Evolutionary conservation across 2,888 invertebrate genomes (phyloP).

Genomic region (Omphaloscelis lunosa): DNA sequence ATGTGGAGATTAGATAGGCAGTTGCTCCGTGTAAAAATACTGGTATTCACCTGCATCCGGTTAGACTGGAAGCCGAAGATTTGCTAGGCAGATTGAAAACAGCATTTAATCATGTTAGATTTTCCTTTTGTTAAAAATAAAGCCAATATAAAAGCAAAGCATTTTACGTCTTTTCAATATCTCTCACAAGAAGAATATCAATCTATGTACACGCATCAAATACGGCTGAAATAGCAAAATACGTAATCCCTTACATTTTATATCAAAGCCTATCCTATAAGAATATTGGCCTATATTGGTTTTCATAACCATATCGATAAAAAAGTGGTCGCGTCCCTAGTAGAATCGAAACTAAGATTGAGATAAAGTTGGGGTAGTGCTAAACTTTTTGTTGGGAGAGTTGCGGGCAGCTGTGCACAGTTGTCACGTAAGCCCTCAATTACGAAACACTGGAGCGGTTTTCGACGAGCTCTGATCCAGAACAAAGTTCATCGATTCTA

Average conservation of each 20-base stretch:
- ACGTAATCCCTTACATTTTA: constrained; percentile 71
- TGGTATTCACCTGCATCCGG: no score
- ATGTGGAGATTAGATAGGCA: no score
- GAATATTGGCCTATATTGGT: constrained; percentile 79
- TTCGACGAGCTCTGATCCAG: constrained; percentile 80
- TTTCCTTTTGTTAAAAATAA: constrained; percentile 29
- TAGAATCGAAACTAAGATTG: constrained; percentile 85
- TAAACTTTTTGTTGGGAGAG: constrained; percentile 84
- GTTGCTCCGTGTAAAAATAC: no score
- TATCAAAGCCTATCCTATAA: constrained; percentile 73
- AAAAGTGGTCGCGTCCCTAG: constrained; percentile 76
- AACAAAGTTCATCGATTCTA: constrained; percentile 87
- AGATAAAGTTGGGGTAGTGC: constrained; percentile 87
- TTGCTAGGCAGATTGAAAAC: no score
- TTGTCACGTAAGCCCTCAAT: constrained; percentile 90
- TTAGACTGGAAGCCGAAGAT: no score
- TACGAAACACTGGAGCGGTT: constrained; percentile 88
- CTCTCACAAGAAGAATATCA: constrained; percentile 48
- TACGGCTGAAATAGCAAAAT: constrained; percentile 68
- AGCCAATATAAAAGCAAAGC: constrained; percentile 44
- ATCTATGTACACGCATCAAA: constrained; percentile 63
- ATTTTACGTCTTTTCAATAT: constrained; percentile 54
- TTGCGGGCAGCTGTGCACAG: constrained; percentile 85
- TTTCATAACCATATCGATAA: constrained; percentile 78
- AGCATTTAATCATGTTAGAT: constrained; percentile 6